phyloP scores from a whole-genome alignment of 2,113 vertebrate genomes.

The Salvelinus alpinus region DNA sequence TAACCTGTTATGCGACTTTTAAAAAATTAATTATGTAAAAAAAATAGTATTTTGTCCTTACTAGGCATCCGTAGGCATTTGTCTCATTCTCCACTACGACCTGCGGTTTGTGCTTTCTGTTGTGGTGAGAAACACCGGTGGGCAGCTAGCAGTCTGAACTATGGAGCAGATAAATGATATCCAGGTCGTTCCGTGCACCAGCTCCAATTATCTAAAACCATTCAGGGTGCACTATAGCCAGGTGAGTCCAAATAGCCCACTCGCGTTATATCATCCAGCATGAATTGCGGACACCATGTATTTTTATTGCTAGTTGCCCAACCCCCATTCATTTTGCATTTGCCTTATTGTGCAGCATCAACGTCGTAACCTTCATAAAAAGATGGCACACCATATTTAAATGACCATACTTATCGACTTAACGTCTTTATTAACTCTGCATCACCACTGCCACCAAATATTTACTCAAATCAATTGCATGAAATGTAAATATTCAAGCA shows the following conservation, averaged over 20 bases:
- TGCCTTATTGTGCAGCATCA: not conserved
- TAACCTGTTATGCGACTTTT: not conserved
- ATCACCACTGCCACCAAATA: not conserved
- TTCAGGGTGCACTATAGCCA: conserved; percentile 82
- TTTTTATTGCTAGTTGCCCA: conserved; percentile 5
- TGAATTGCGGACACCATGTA: conserved; percentile 28
- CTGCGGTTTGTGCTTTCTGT: conserved; percentile 49
- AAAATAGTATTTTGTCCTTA: conserved; percentile 50
- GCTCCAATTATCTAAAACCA: conserved; percentile 81
- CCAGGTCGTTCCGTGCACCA: conserved; percentile 78
- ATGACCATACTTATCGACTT: not conserved
- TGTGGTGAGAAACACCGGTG: conserved; percentile 60
- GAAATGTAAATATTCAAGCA: not conserved
- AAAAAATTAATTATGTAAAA: not conserved
- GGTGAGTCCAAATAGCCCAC: conserved; percentile 71
- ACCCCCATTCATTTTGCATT: not conserved
- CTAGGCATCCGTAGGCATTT: conserved; percentile 70
- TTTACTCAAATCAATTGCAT: not conserved
- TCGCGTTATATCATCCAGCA: conserved; percentile 30
- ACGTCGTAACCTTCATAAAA: not conserved
- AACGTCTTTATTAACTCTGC: not conserved
- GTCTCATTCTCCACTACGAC: conserved; percentile 42
- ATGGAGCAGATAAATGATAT: conserved; percentile 81
- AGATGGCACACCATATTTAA: not conserved
- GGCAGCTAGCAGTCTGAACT: conserved; percentile 48